These are phyloP conservation scores for Nettapus auritus DNA, from an alignment of 2,113 vertebrate genomes.

Conservation along the genomic window DNA sequence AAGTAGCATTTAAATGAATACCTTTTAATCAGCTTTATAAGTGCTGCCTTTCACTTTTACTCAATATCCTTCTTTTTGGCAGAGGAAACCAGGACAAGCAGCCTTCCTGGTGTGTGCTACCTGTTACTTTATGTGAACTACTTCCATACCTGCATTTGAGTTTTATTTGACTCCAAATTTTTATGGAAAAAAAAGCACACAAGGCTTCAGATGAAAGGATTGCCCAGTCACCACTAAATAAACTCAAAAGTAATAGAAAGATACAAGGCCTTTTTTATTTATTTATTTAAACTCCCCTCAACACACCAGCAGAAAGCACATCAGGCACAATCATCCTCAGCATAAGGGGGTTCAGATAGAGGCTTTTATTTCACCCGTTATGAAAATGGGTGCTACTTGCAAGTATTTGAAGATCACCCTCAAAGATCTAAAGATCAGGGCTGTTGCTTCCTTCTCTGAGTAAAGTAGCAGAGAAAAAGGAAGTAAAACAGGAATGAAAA, in stretches of 20 bases:
- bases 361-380: not conserved
- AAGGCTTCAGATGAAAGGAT: not conserved
- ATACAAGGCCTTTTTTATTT: not conserved
- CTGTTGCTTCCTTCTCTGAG: not conserved
- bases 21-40: not conserved
- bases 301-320: not conserved
- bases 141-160: not conserved
- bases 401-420: not conserved
- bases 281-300: not conserved
- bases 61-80: not conserved
- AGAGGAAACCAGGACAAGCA: not conserved
- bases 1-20: not conserved
- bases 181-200: not conserved
- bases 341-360: not conserved
- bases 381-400: not conserved
- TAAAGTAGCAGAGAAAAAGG: not conserved
- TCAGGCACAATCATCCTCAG: not conserved
- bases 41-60: not conserved
- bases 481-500: not conserved
- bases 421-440: not conserved
- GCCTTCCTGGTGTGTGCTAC: not conserved
- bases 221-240: not conserved
- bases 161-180: not conserved
- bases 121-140: not conserved
- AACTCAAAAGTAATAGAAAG: not conserved